These are phyloP conservation scores for Camponotus fellah DNA, from an alignment of 2,888 invertebrate species.

Conservation along the genomic window DNA sequence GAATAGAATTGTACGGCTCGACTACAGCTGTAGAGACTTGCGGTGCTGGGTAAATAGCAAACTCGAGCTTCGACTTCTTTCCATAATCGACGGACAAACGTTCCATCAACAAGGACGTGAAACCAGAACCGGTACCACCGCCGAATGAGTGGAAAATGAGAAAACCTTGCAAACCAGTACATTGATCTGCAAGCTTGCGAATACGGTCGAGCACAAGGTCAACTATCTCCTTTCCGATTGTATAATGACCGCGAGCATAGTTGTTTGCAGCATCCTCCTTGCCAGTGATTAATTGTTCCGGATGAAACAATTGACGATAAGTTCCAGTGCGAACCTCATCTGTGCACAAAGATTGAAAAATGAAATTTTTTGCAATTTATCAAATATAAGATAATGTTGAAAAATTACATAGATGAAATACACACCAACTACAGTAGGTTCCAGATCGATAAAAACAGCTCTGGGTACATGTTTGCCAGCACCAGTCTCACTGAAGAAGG, in stretches of 20 bases:
- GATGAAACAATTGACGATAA: slow-evolving; percentile 98
- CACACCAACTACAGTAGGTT: slow-evolving; percentile 96
- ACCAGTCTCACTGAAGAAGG: slow-evolving; percentile 97
- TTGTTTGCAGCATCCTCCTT: slow-evolving; percentile 99
- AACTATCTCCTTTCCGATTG: slow-evolving; percentile 98
- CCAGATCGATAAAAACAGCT: slow-evolving; percentile 97
- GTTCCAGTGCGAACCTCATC: slow-evolving; percentile 98
- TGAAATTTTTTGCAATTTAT: background rate
- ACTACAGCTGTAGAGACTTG: slow-evolving; percentile 96
- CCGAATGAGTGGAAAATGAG: slow-evolving; percentile 98
- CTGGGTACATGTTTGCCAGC: slow-evolving; percentile 99
- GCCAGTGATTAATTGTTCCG: slow-evolving; percentile 98
- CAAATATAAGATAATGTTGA: background rate
- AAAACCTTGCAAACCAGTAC: slow-evolving; percentile 97
- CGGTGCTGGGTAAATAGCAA: slow-evolving; percentile 97
- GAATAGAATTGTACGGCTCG: slow-evolving; percentile 98
- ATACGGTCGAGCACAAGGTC: slow-evolving; percentile 96
- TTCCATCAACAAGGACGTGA: slow-evolving; percentile 98
- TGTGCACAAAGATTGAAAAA: slow-evolving; percentile 58
- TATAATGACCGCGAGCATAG: slow-evolving; percentile 99
- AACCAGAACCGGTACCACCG: slow-evolving; percentile 97
- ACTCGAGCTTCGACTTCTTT: slow-evolving; percentile 97
- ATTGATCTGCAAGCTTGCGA: slow-evolving; percentile 96
- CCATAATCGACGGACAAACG: slow-evolving; percentile 98
- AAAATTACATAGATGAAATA: background rate